Evolutionary conservation across 2,113 vertebrate species (phyloP), one percentile per base, ranked within the genome.

Genomic region (Atractosteus spatula): DNA sequence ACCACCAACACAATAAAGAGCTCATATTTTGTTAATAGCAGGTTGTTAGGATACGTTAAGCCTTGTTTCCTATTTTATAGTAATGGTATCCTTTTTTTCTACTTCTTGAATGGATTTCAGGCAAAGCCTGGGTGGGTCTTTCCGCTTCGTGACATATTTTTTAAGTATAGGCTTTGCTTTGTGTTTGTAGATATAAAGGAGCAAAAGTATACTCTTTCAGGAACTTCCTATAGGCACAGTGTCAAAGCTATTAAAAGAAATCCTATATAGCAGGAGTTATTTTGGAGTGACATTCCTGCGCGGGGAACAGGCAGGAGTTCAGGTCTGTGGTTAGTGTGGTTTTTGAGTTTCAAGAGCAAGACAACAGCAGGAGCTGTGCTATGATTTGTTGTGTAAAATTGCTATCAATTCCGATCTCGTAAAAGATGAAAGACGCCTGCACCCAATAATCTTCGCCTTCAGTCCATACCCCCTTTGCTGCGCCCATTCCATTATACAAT

Each of bases 51-150:
- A 74, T 83, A 80, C 85, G 82, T 83, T 89, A 84, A 87, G 86
- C 86, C 84, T 68, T n/a, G 80, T 89, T 91, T 90, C 86, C 88
- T 86, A 87, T 87, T 79, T 88, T 80, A 82, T 82, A 86, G 83
- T 85, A 81, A 88, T 84, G 73, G 87, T 88, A 92, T 92, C 89
- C 88, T 82, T 82, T 84, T 81, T 71, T 78, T 82, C 78, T 82
- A 71, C 64, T 55, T 70, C 83, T 79, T 89, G 82, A 91, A 85
- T 80, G 80, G 78, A 73, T 76, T 80, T 78, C 86, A 91, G 89
- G 88, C 90, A 83, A 83, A 84, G 77, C 83, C 74, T 86, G 88
- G 90, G 91, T 85, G 90, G 81, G 85, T 80, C 91, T 87, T 89
- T 90, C 89, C 87, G 87, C 77, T 87, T 83, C 81, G 81, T 84